Conservation (phyloP, 1,140 invertebrate genomes). For the Brevipalpus yothersi region DNA sequence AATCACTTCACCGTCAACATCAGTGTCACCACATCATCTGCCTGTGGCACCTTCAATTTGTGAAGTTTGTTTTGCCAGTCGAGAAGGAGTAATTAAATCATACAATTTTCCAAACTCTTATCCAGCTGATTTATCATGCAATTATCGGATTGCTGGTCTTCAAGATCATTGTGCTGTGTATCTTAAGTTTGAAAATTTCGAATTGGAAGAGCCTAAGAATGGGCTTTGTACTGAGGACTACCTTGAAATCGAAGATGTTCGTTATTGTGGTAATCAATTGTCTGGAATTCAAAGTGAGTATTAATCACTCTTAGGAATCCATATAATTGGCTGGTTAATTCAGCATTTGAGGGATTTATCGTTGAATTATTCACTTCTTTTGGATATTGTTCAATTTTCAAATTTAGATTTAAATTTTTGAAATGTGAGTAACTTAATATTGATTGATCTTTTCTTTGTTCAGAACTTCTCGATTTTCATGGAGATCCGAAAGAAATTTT, state of each 20-base stretch:
- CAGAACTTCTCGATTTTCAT: slow-evolving; percentile 6
- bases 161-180: slow-evolving; percentile 12
- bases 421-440: background rate
- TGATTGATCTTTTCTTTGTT: background rate
- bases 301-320: background rate
- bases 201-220: slow-evolving; percentile 8
- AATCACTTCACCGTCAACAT: background rate
- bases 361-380: background rate
- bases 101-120: slow-evolving; percentile 13
- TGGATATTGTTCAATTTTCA: too few species aligned
- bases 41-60: slow-evolving; percentile 7
- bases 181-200: slow-evolving; percentile 13
- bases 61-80: slow-evolving; percentile 11
- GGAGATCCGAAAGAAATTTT: slow-evolving; percentile 9
- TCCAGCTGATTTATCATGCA: slow-evolving; percentile 11
- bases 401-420: too few species aligned
- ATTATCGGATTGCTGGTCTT: slow-evolving; percentile 10
- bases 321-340: background rate
- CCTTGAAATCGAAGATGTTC: slow-evolving; percentile 13
- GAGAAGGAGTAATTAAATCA: slow-evolving; percentile 11
- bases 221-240: slow-evolving; percentile 12
- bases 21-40: background rate
- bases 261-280: slow-evolving; percentile 15
- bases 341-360: background rate
- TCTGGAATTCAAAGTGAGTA: slow-evolving; percentile 13